Conservation (phyloP, 2,797 vertebrate genomes). For the Malurus splendens region DNA sequence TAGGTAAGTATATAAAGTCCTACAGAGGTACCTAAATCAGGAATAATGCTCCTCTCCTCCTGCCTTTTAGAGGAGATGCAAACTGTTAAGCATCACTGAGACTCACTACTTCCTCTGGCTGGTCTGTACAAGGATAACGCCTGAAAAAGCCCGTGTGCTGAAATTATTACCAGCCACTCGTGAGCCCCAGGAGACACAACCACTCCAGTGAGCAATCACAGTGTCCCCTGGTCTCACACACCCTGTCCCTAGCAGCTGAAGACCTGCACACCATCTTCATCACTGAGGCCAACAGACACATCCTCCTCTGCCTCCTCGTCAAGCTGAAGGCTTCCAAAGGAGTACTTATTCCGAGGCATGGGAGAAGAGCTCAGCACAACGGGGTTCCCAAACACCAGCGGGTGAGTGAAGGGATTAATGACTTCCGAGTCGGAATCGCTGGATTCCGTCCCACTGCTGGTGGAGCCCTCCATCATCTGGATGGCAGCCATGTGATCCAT, state of each 20-base stretch:
- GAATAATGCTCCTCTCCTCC: not conserved
- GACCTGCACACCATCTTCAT: conserved; percentile 77
- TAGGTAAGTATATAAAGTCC: not conserved
- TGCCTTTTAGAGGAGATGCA: not conserved
- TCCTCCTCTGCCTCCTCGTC: conserved; percentile 81
- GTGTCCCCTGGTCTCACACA: not conserved
- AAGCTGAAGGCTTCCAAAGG: conserved; percentile 80
- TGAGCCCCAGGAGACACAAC: not conserved
- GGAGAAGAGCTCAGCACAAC: conserved; percentile 72
- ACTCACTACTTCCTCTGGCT: not conserved
- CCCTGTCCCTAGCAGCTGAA: conserved; percentile 73
- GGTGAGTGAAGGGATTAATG: conserved; percentile 67
- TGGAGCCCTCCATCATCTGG: conserved; percentile 81
- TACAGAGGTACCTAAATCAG: not conserved
- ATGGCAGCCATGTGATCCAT: conserved; percentile 70
- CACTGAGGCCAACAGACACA: conserved; percentile 74
- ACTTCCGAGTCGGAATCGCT: conserved; percentile 84
- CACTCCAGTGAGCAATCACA: not conserved
- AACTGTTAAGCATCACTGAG: not conserved
- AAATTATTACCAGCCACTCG: not conserved
- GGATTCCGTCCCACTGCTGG: conserved; percentile 87
- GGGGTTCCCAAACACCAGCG: conserved; percentile 69
- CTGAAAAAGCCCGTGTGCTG: not conserved
- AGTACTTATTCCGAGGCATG: conserved; percentile 76
- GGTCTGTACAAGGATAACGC: not conserved